Evolutionary conservation across 1,140 invertebrate genomes (phyloP).

Genomic region (Drosophila seguyi): DNA sequence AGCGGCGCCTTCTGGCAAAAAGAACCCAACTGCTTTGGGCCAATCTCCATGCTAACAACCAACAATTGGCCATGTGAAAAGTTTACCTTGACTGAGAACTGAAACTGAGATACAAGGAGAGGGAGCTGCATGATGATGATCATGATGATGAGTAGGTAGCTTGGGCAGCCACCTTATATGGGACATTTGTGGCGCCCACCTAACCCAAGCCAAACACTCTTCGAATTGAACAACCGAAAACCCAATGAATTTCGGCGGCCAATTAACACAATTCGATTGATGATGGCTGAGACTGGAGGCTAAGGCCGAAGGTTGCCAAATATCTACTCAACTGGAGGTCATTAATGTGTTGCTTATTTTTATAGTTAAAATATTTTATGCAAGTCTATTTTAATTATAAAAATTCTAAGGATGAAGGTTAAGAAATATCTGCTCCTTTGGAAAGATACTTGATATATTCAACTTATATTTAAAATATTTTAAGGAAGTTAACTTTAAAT

Average conservation of each 20-base stretch:
- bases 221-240: conserved; percentile 1
- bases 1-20: conserved; percentile 34
- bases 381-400: too few relatives aligned
- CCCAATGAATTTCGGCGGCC: conserved; percentile 32
- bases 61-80: conserved; percentile 58
- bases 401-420: too few relatives aligned
- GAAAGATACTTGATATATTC: too few relatives aligned
- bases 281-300: conserved; percentile 12
- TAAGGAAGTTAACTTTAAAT: not conserved
- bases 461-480: not conserved
- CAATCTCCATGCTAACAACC: conserved; percentile 21
- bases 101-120: not conserved
- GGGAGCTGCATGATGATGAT: conserved; percentile 1
- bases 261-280: conserved; percentile 61
- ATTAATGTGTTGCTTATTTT: not conserved
- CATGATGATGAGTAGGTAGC: conserved; percentile 16
- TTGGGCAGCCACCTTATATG: conserved; percentile 36
- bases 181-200: conserved; percentile 51
- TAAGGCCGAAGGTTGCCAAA: conserved; percentile 52
- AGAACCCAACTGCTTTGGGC: conserved; percentile 21
- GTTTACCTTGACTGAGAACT: conserved; percentile 39
- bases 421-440: too few relatives aligned
- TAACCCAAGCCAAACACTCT: conserved; percentile 26
- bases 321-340: conserved; percentile 5
- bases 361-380: not conserved